Evolutionary conservation across 2,113 vertebrate species (phyloP), one percentile per base, ranked within the genome.

Genomic region (Chionodraco myersi): DNA sequence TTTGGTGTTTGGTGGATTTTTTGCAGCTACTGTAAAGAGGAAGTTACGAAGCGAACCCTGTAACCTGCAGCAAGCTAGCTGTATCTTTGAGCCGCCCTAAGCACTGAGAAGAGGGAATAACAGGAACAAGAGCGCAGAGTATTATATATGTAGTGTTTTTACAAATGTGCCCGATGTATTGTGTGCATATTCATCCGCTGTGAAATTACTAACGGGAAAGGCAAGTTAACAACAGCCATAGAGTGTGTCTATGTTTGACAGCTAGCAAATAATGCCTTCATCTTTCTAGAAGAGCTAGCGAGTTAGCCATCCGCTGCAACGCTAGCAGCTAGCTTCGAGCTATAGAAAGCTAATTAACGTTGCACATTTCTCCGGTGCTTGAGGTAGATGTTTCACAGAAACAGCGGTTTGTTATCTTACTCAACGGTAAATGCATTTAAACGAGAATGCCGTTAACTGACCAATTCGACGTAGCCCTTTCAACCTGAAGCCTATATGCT

Each of bases 41-140:
- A 93, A 93, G 90, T 88, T 83, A 81, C 87, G 72, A 75, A 79
- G 80, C 62, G 41, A 89, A 67, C 75, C 70, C 77, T 63, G 65
- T 66, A 47, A 71, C n/a, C n/a, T n/a, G n/a, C n/a, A n/a, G n/a
- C 76, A 62, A 64, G n/a, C 79, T 77, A 85, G 77, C 88, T 62
- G 6, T 69, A 65, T 45, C 48, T 51, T 18, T 11, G 83, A 87
- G 80, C 89, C 72, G 86, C 90, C 85, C 84, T 70, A 64, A 80
- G 58, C 76, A 60, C 5, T 16, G 82, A 45, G 84, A 75, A 45
- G 49, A 41, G 30, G 77, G 41, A 79, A 87, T 82, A 91, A 83
- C 80, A 86, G 78, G 68, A 90, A 59, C 77, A 30, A 56, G 41
- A 64, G 79, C 76, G 72, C 6, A 62, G 44, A 68, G 65, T 52